Evolutionary conservation across 2,113 vertebrate genomes (phyloP), one percentile per base, ranked within the genome.

Genomic region (Tricholaema leucomelas): DNA sequence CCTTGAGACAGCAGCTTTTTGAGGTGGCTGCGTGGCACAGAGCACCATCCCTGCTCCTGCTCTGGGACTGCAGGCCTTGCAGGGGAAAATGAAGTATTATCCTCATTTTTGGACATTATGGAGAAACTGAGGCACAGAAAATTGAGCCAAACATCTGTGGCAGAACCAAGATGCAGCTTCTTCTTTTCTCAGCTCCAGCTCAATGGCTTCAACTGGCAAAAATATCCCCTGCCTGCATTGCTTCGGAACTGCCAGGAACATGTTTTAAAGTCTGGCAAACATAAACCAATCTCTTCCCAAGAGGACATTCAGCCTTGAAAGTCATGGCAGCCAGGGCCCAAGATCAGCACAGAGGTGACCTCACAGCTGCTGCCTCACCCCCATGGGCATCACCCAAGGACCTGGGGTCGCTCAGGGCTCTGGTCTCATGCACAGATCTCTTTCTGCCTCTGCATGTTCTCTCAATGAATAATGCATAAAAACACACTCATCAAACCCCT

Each of bases 381-480:
- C 0, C 0, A 19, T 23, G 46, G 36, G 33, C 4, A 31, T 2
- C 0, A 1, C 38, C 54, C 5, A 9, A 85, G 54, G 59, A 30
- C 20, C 56, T 1, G 1, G 28, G 60, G 23, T 2, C 52, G 80
- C 64, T 38, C 70, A 21, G 42, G 12, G 67, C 63, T 50, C 63
- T 44, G 46, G 46, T 74, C 12, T 52, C 81, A 1, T 12, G 46
- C 25, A 16, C 67, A 70, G 56, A 55, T 25, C 44, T 71, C 1
- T 0, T 67, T 91, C 58, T 48, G 76, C 63, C 61, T 87, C 85
- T 50, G 65, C 44, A 54, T 5, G 1, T 85, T 56, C 25, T 59
- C 65, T 52, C 69, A 25, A 65, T 92, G 88, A 94, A 93, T 94
- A 90, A 93, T 90, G 69, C 73, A 92, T 70, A 67, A 94, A 82